Evolutionary conservation across 2,888 invertebrate species (phyloP), one percentile per base, ranked within the genome.

Genomic region (Malacosoma neustria): DNA sequence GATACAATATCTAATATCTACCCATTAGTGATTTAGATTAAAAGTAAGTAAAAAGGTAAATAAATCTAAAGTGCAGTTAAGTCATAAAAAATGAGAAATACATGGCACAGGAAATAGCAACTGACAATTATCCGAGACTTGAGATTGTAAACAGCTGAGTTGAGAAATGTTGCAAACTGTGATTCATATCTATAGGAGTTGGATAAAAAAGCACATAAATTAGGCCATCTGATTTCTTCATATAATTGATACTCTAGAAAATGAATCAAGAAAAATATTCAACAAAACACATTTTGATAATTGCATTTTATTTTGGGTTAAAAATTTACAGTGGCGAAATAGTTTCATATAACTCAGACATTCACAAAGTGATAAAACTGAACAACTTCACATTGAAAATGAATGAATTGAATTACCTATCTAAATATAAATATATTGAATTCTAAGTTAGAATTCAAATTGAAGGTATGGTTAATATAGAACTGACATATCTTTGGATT

Each of bases 91-190:
- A 72, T 67, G 67, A 66, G 62, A 63, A 46, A 51, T 65, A 65
- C 69, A 67, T 69, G 70, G 39, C 70, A 67, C 72, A 79, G 80
- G 80, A 80, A 81, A 82, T 80, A 77, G 62, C 69, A 75, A 63
- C 68, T 66, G 63, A 66, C 75, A 73, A 81, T 79, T 76, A 80
- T 70, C 68, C 61, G 42, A 46, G 44, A 41, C 49, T 47, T 45
- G 43, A 58, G 57, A 9, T 58, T 61, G 61, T 52, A 61, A 60
- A 57, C 61, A n/a, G n/a, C n/a, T n/a, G n/a, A 60, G 56, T 65
- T 58, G 62, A 49, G 54, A 51, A 61, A 51, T 55, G 51, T 45
- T 36, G 54, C 43, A 41, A 41, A 31, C 65, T 63, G 60, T 67
- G 65, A 71, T 67, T 66, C 67, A 69, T 68, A 66, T 58, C 56